Evolutionary conservation across 2,113 vertebrate species (phyloP).

Genomic region (Chloebia gouldiae): DNA sequence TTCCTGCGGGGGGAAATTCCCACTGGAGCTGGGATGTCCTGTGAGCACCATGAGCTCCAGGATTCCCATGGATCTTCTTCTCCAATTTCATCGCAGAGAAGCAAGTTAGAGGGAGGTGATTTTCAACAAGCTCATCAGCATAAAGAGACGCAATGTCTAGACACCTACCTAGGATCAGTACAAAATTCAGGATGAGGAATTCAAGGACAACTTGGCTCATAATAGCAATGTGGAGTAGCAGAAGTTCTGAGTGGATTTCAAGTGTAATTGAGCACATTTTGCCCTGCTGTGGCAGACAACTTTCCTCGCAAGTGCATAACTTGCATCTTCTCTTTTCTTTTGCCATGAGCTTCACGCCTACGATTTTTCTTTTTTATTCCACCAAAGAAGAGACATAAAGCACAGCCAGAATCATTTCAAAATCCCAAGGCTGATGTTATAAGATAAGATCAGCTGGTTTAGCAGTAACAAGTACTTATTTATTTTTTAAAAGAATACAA

Average conservation of each 20-base stretch:
- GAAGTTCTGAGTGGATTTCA: constrained; percentile 21
- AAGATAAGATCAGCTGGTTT: constrained; percentile 18
- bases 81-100: neutral
- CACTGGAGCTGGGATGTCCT: neutral
- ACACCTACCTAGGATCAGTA: neutral
- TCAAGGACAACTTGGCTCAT: constrained; percentile 4
- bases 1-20: neutral
- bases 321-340: neutral
- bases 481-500: neutral
- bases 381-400: neutral
- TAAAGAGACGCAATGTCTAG: neutral
- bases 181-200: constrained; percentile 8
- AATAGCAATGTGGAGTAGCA: constrained; percentile 18
- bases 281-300: constrained; percentile 13
- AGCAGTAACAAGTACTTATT: neutral
- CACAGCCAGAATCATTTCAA: neutral
- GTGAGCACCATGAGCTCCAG: rapidly evolving
- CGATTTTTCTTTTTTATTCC: neutral
- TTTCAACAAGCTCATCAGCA: neutral
- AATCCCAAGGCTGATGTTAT: neutral
- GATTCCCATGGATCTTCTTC: neutral
- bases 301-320: neutral
- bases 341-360: neutral
- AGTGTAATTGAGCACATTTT: constrained; percentile 29
- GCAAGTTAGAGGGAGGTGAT: neutral